Conservation (phyloP, 2,888 invertebrate species). For the Muschampia staudingeri region DNA sequence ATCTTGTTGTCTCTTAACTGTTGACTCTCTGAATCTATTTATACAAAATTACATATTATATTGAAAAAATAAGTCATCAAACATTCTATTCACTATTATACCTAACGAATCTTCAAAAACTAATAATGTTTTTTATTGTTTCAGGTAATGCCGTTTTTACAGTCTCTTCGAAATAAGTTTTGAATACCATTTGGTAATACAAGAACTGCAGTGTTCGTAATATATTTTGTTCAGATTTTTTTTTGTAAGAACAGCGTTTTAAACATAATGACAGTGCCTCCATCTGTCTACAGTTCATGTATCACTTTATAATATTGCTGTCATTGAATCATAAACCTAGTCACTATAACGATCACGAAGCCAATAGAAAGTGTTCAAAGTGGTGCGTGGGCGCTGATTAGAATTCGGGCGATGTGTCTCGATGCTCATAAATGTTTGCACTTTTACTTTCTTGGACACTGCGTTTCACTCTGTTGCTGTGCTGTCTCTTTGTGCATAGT, state of each 20-base stretch:
- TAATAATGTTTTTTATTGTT: constrained; percentile 31
- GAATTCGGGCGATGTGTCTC: constrained; percentile 69
- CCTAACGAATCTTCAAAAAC: neutral
- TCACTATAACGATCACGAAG: constrained; percentile 11
- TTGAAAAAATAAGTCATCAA: too few species aligned
- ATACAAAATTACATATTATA: too few species aligned
- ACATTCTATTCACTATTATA: neutral
- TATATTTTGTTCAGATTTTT: too few species aligned
- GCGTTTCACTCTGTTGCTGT: constrained; percentile 54
- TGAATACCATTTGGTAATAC: neutral
- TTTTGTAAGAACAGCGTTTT: neutral
- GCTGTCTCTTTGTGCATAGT: constrained; percentile 28
- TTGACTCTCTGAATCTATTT: too few species aligned
- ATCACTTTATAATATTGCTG: neutral
- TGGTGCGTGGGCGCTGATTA: constrained; percentile 70
- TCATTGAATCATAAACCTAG: neutral
- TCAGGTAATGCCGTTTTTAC: constrained; percentile 20
- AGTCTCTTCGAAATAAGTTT: neutral
- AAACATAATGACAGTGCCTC: neutral
- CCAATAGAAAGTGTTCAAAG: constrained; percentile 71
- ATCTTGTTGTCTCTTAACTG: too few species aligned
- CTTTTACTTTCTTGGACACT: constrained; percentile 81
- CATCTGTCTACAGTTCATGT: neutral
- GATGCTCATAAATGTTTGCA: constrained; percentile 71
- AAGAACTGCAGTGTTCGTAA: too few species aligned